Conservation (phyloP, 2,888 invertebrate species). For the Mythimna vitellina region DNA sequence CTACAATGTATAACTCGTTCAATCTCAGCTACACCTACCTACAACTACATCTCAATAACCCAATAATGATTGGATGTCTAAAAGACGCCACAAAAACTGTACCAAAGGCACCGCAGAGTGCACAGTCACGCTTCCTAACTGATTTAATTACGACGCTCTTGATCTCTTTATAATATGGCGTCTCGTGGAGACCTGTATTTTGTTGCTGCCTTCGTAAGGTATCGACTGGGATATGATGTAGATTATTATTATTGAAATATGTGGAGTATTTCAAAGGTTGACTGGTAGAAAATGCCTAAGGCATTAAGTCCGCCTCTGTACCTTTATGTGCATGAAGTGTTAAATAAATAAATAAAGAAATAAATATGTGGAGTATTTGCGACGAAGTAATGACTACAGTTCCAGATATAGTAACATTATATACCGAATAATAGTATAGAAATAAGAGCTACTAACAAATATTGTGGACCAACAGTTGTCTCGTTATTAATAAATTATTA, state of each 20-base stretch:
- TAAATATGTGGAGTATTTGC: no score
- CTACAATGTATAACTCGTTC: slow-evolving; percentile 20
- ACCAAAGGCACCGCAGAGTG: slow-evolving; percentile 37
- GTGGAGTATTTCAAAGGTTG: no score
- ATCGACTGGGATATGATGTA: neutral
- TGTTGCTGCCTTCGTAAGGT: slow-evolving; percentile 5
- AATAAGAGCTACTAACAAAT: no score
- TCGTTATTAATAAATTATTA: no score
- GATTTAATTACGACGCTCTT: slow-evolving; percentile 65
- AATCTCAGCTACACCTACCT: slow-evolving; percentile 6
- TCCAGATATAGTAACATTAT: no score
- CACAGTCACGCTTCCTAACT: slow-evolving; percentile 63
- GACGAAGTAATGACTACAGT: no score
- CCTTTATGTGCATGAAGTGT: no score
- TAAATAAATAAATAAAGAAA: no score
- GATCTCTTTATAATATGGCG: slow-evolving; percentile 65
- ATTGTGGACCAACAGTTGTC: no score
- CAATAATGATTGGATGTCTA: slow-evolving; percentile 56
- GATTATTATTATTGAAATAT: slow-evolving; percentile 4
- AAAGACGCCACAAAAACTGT: slow-evolving; percentile 48
- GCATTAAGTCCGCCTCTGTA: no score
- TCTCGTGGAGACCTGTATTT: slow-evolving; percentile 35
- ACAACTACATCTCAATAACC: slow-evolving; percentile 52
- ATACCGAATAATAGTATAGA: no score
- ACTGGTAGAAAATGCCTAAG: no score